A percentile compares a stretch with the other conserved stretches of the same genome.
Conservation (phyloP, 2,888 invertebrate species). For the Scaptomyza flava region DNA sequence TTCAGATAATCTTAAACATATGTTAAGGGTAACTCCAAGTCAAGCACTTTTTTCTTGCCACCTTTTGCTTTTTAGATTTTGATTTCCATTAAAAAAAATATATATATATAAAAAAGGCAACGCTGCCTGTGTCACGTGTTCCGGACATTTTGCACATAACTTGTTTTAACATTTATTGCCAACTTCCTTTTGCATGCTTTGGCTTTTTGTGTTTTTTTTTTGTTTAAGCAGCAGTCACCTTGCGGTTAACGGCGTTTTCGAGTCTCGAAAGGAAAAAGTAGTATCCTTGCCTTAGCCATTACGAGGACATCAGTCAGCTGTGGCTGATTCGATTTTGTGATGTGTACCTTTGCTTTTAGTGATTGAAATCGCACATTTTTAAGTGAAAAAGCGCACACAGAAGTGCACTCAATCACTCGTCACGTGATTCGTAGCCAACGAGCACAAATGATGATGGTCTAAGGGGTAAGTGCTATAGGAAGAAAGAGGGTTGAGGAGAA, state of each 20-base stretch:
- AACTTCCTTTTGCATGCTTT: conserved; percentile 63
- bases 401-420: conserved; percentile 79
- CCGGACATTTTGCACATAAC: conserved; percentile 74
- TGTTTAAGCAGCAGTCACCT: conserved; percentile 47
- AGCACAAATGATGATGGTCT: conserved; percentile 7
- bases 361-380: conserved; percentile 80
- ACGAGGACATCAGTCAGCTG: conserved; percentile 53
- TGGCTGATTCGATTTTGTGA: conserved; percentile 72
- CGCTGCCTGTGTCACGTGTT: conserved; percentile 62
- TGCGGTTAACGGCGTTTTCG: conserved; percentile 53
- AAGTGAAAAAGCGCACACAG: conserved; percentile 78
- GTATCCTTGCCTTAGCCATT: conserved; percentile 12
- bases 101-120: background rate
- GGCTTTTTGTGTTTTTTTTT: conserved; percentile 17
- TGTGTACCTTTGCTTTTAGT: conserved; percentile 76
- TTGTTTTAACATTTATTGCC: conserved; percentile 76
- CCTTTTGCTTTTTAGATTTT: background rate
- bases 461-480: background rate
- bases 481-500: background rate
- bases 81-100: conserved; percentile 3
- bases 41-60: background rate
- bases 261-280: background rate
- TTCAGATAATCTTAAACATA: background rate
- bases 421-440: conserved; percentile 63
- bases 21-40: background rate